Base-by-base conservation (phyloP, 64 coral and sea anemone genomes). In the Montipora efflorescens region DNA sequence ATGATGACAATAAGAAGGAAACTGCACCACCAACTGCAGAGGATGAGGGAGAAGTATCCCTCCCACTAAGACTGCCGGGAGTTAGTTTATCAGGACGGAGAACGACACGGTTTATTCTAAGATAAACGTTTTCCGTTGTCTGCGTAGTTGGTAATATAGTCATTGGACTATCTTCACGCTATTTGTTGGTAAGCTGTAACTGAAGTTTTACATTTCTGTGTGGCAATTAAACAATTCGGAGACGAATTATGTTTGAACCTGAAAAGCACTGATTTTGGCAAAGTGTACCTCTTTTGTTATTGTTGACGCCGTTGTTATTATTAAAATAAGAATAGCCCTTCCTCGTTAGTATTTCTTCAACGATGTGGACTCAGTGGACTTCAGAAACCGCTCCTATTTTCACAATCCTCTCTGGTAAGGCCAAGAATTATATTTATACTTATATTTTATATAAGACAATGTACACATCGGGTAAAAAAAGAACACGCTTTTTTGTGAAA, bases 81-180 rank as follows among this genome's bases (percentile, higher is more conserved):
- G 48, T 70, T 48, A 71, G 64, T 87, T 87, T 71, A 87, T 70
- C 83, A 36, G 67, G 45, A 87, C 67, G 68, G 67, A 87, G 84
- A 87, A 87, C 84, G 84, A 87, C 64, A 87, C 84, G 84, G 84
- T 70, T 87, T 70, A 55, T 87, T 87, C 25, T 28, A 28, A 83
- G 80, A 66, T 28, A 72, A 36, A 72, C 18, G 20, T 72, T 23
- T 19, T 72, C 20, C 68, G 15, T 52, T 79, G 47, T 48, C 48
- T 50, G 47, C 45, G 77, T 51, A 52, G 48, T 49, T 7, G 18
- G 48, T 79, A 79, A 0, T 79, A 79, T 79, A 52, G 47, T 79
- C 0, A 9, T 79, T 23, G 62, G 62, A 66, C 62, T 66, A 66
- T 66, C 62, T 66, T 66, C 62, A 66, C 62, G 62, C 62, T 66